Conservation (phyloP, 2,113 vertebrate genomes). For the Cichladusa arquata region DNA sequence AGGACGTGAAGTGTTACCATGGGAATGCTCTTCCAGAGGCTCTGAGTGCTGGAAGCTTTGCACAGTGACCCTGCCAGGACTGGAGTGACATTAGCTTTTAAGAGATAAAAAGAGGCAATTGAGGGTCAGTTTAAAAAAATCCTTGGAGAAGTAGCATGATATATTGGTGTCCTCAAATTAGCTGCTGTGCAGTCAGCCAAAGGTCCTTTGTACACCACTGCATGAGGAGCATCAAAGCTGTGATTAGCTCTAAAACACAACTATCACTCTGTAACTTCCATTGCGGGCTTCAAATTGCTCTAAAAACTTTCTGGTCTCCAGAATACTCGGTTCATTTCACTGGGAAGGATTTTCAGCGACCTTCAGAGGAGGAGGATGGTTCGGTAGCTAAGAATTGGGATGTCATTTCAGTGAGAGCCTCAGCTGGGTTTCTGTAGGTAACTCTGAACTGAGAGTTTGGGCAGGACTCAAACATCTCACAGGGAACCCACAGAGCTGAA, state of each 20-base stretch:
- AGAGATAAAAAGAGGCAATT: background rate
- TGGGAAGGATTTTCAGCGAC: background rate
- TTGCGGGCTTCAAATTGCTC: background rate
- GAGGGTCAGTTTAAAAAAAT: background rate
- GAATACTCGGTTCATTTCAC: background rate
- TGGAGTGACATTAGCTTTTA: background rate
- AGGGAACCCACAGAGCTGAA: background rate
- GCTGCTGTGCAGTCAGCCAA: background rate
- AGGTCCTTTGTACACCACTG: background rate
- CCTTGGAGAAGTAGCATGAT: background rate
- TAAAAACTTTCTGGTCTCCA: background rate
- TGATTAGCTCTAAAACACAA: background rate
- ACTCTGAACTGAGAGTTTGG: background rate
- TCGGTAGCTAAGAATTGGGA: background rate
- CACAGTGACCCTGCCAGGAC: background rate
- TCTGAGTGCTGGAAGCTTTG: background rate
- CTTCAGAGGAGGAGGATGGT: background rate
- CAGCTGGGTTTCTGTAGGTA: background rate
- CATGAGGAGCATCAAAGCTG: background rate
- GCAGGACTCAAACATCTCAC: background rate
- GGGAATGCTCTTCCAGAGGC: slow-evolving; percentile 40
- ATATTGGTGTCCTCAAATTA: background rate
- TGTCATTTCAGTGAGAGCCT: background rate
- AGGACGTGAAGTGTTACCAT: slow-evolving; percentile 37
- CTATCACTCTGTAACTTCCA: background rate